Evolutionary conservation across 2,888 invertebrate species (phyloP).

Genomic region (Merodon equestris): DNA sequence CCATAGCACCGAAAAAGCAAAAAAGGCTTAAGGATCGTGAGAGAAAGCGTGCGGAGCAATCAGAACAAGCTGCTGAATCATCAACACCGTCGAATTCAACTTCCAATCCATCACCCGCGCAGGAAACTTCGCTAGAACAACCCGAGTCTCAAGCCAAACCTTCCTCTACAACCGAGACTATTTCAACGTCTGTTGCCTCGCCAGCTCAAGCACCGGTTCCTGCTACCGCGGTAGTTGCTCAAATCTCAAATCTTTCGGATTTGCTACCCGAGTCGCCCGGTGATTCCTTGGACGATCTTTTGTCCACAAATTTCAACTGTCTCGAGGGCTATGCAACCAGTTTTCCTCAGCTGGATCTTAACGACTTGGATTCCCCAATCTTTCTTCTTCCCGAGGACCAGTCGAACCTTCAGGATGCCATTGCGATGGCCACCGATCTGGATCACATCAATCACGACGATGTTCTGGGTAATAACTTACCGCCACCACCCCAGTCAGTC

Average conservation of each 20-base stretch:
- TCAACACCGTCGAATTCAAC: no score
- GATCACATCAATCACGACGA: constrained; percentile 57
- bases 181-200: constrained; percentile 1
- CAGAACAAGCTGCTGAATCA: no score
- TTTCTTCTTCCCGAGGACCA: constrained; percentile 66
- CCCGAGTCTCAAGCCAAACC: no score
- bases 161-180: no score
- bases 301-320: constrained; percentile 40
- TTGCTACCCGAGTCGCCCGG: constrained; percentile 68
- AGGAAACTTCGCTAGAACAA: constrained; percentile 10
- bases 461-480: constrained; percentile 28
- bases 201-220: no score
- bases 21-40: constrained; percentile 10
- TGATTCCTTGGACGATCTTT: constrained; percentile 62
- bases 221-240: neutral
- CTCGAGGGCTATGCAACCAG: constrained; percentile 52
- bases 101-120: constrained; percentile 3
- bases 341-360: constrained; percentile 55
- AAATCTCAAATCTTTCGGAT: constrained; percentile 68
- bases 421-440: constrained; percentile 70
- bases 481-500: neutral
- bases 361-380: constrained; percentile 52
- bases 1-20: constrained; percentile 56
- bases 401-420: constrained; percentile 71
- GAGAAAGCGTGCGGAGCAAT: constrained; percentile 6